Percentiles rank a stretch among this genome's conserved stretches.
These are phyloP conservation scores for Leptodactylus fallax DNA, from an alignment of 2,797 vertebrate species.

Conservation along the genomic window DNA sequence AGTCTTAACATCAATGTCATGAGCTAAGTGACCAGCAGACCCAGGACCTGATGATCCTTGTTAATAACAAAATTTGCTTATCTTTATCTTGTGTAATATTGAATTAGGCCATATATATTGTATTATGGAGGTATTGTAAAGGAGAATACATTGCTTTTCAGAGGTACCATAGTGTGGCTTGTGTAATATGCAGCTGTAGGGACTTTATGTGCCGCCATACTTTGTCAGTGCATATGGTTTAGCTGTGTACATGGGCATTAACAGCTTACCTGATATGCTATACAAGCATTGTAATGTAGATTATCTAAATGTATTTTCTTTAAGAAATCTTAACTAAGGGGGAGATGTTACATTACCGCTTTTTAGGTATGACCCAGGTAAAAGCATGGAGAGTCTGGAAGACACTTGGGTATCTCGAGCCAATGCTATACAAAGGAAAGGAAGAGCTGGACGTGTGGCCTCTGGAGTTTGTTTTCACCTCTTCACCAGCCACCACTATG, in stretches of 20 bases:
- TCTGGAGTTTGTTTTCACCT: conserved; percentile 96
- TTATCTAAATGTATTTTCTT: too few species aligned
- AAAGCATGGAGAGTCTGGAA: conserved; percentile 98
- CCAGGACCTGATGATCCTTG: too few species aligned
- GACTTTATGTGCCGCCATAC: too few species aligned
- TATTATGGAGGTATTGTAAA: too few species aligned
- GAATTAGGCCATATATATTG: too few species aligned
- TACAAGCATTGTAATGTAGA: background rate
- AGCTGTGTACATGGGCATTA: background rate
- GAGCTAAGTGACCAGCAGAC: too few species aligned
- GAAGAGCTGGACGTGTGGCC: conserved; percentile 92
- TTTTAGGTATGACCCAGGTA: conserved; percentile 89
- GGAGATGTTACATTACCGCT: background rate
- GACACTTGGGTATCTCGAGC: conserved; percentile 94
- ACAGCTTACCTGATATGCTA: background rate
- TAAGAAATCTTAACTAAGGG: too few species aligned
- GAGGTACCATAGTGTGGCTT: background rate
- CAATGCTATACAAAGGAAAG: conserved; percentile 92
- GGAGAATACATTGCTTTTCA: background rate
- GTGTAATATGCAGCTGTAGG: too few species aligned
- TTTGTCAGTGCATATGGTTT: background rate
- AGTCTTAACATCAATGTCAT: too few species aligned
- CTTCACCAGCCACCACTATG: conserved; percentile 94
- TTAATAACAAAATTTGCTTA: too few species aligned
- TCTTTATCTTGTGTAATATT: too few species aligned